phyloP scores from a whole-genome alignment of 2,113 vertebrate species.

The Pangasianodon gigas region DNA sequence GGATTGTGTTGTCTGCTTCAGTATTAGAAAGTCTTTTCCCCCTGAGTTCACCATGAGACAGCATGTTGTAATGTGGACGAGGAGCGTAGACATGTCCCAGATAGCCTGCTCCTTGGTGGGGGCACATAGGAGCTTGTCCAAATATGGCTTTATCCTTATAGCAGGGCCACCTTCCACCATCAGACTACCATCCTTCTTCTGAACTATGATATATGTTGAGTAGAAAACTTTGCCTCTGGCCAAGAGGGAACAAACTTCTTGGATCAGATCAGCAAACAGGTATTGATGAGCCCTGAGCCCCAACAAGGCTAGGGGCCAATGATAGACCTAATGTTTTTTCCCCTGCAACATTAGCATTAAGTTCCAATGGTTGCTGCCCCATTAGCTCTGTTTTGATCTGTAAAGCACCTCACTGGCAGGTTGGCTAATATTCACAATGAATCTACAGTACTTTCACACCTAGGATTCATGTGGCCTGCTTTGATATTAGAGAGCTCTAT shows the following conservation, averaged over 20 bases:
- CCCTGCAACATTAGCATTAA: not conserved
- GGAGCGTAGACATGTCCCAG: no score
- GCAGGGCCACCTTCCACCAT: no score
- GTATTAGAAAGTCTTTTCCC: not conserved
- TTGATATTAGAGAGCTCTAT: not conserved
- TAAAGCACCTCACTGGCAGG: not conserved
- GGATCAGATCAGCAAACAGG: not conserved
- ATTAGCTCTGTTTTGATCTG: not conserved
- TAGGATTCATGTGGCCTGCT: not conserved
- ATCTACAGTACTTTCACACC: not conserved
- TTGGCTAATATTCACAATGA: not conserved
- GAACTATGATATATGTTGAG: not conserved
- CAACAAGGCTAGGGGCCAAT: not conserved
- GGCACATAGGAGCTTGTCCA: no score
- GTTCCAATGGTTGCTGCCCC: not conserved
- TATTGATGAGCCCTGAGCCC: not conserved
- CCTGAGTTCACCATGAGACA: no score
- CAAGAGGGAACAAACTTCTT: not conserved
- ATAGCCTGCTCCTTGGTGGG: no score
- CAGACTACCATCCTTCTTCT: not conserved
- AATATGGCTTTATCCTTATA: no score
- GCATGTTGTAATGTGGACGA: no score
- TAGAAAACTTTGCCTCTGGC: not conserved
- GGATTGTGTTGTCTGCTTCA: not conserved
- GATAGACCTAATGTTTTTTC: not conserved